phyloP scores from a whole-genome alignment of 92 coral and sea anemone genomes.

The Bergia sp. region DNA sequence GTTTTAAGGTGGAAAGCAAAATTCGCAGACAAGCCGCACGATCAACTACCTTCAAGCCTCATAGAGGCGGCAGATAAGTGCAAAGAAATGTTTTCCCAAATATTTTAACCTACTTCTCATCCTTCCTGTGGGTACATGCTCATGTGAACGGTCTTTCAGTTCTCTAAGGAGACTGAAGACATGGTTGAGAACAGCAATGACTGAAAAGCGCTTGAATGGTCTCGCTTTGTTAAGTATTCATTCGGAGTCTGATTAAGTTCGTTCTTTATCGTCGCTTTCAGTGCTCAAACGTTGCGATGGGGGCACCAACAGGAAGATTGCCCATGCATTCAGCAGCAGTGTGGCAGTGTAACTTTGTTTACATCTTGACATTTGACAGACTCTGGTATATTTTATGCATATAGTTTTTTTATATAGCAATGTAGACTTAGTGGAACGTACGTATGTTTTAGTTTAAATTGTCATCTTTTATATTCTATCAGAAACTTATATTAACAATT shows the following conservation, averaged over 20 bases:
- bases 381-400: too few species aligned
- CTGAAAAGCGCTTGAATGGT: constrained; percentile 25
- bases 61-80: constrained; percentile 34
- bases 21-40: constrained; percentile 1
- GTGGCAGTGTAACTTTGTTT: too few species aligned
- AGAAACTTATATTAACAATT: constrained; percentile 35
- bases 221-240: background rate
- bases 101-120: background rate
- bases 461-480: constrained; percentile 44
- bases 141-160: constrained; percentile 4
- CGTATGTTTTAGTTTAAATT: constrained; percentile 29
- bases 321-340: background rate
- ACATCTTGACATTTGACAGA: too few species aligned
- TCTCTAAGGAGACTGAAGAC: too few species aligned
- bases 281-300: constrained; percentile 30
- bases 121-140: constrained; percentile 6
- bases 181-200: background rate
- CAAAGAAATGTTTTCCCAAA: constrained; percentile 33
- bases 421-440: too few species aligned
- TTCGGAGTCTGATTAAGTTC: constrained; percentile 19
- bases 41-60: constrained; percentile 6
- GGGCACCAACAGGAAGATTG: constrained; percentile 25
- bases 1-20: background rate
- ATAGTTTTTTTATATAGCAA: too few species aligned
- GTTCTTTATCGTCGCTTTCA: constrained; percentile 20